phyloP scores from a whole-genome alignment of 2,888 invertebrate species.

The Tenodera sinensis region DNA sequence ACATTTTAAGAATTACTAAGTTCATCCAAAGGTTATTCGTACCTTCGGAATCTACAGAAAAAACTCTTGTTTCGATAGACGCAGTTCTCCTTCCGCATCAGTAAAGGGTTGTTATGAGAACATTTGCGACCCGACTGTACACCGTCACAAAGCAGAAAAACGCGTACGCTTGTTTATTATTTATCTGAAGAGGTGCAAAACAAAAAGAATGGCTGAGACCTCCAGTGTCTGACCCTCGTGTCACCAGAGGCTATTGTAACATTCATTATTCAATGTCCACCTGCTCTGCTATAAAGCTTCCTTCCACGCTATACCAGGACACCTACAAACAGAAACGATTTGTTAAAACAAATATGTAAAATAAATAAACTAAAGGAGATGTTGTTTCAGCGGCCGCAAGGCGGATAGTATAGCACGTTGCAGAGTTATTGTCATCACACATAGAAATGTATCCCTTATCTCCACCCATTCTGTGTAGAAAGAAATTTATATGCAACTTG shows the following conservation, averaged over 20 bases:
- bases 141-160: background rate
- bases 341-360: background rate
- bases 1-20: too few relatives aligned
- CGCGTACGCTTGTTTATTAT: background rate
- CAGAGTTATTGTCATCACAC: background rate
- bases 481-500: background rate
- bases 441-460: background rate
- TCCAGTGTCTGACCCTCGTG: background rate
- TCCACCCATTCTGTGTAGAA: background rate
- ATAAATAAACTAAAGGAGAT: background rate
- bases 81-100: too few relatives aligned
- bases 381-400: background rate
- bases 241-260: background rate
- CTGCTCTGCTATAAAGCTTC: background rate
- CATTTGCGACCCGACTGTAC: background rate
- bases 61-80: too few relatives aligned
- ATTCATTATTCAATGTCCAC: background rate
- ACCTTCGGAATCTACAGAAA: too few relatives aligned
- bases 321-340: background rate
- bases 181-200: background rate
- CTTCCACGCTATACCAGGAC: background rate
- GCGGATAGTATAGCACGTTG: background rate
- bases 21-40: too few relatives aligned
- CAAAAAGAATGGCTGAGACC: background rate
- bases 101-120: too few relatives aligned